Evolutionary conservation across 1,140 invertebrate genomes (phyloP).

Genomic region (Drosophila lacertosa): DNA sequence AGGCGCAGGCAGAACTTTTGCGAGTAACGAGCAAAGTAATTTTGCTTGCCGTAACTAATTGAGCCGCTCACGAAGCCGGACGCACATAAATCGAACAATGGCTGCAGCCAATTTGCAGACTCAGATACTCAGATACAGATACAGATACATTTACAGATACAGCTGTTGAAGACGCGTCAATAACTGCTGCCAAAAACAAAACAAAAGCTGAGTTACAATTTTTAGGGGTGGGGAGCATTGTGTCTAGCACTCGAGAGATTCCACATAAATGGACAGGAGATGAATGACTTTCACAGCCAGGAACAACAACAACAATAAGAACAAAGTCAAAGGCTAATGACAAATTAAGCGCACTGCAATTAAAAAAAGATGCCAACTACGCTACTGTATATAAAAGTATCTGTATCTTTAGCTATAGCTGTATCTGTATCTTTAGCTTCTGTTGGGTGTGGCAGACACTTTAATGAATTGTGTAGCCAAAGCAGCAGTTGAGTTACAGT

Average conservation of each 20-base stretch:
- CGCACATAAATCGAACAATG: slow-evolving; percentile 69
- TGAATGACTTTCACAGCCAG: slow-evolving; percentile 60
- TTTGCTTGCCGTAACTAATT: slow-evolving; percentile 79
- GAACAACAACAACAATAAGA: slow-evolving; percentile 7
- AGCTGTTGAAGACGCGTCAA: slow-evolving; percentile 31
- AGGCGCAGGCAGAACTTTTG: slow-evolving; percentile 40
- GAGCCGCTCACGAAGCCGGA: slow-evolving; percentile 53
- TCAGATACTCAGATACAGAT: slow-evolving; percentile 26
- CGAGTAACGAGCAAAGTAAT: slow-evolving; percentile 59
- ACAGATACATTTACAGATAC: slow-evolving; percentile 25
- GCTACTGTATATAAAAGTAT: slow-evolving; percentile 15
- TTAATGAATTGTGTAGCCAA: slow-evolving; percentile 42
- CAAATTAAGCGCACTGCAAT: slow-evolving; percentile 77
- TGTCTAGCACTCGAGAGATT: slow-evolving; percentile 51
- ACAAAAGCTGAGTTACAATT: too few species aligned
- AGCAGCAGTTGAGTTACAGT: slow-evolving; percentile 8
- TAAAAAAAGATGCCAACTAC: slow-evolving; percentile 49
- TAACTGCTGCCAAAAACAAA: slow-evolving; percentile 21
- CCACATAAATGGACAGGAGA: slow-evolving; percentile 58
- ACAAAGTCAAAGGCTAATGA: slow-evolving; percentile 77
- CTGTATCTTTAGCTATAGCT: slow-evolving; percentile 37
- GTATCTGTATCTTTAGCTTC: slow-evolving; percentile 30
- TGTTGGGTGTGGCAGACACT: slow-evolving; percentile 56
- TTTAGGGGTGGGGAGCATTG: neutral
- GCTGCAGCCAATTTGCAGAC: slow-evolving; percentile 13